phyloP scores from a whole-genome alignment of 2,113 vertebrate species.

The Hydropotes inermis region DNA sequence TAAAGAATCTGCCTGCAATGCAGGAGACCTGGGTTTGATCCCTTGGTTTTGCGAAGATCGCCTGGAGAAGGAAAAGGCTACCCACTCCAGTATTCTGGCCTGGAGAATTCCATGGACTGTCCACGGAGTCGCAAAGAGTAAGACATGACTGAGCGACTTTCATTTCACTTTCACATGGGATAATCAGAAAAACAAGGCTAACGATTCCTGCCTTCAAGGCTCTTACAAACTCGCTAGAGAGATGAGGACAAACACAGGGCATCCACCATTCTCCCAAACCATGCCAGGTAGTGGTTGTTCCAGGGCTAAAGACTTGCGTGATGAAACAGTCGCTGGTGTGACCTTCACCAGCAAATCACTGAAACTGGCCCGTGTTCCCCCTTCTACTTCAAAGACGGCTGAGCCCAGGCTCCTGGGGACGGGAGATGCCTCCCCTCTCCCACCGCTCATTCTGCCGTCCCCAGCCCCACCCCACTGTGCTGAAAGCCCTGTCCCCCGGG shows the following conservation, averaged over 20 bases:
- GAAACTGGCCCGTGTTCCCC: neutral
- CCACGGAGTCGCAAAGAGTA: neutral
- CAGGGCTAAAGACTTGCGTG: neutral
- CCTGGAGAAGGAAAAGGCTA: neutral
- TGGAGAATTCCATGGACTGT: neutral
- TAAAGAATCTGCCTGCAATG: neutral
- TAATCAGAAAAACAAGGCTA: neutral
- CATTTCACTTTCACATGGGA: neutral
- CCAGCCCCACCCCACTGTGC: neutral
- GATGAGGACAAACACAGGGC: neutral
- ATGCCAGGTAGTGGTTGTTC: neutral
- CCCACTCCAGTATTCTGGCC: neutral
- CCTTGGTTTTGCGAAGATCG: neutral
- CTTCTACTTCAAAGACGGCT: neutral
- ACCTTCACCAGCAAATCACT: neutral
- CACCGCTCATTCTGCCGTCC: neutral
- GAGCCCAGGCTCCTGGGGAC: neutral
- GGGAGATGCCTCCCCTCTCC: neutral
- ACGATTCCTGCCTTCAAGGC: neutral
- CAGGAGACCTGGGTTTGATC: neutral
- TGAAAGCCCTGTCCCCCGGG: neutral
- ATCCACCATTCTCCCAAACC: neutral
- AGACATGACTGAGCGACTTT: neutral
- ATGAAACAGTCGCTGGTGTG: neutral
- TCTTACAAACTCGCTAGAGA: neutral